Base-by-base conservation (phyloP, 2,888 invertebrate species). In the Gnatocerus cornutus region DNA sequence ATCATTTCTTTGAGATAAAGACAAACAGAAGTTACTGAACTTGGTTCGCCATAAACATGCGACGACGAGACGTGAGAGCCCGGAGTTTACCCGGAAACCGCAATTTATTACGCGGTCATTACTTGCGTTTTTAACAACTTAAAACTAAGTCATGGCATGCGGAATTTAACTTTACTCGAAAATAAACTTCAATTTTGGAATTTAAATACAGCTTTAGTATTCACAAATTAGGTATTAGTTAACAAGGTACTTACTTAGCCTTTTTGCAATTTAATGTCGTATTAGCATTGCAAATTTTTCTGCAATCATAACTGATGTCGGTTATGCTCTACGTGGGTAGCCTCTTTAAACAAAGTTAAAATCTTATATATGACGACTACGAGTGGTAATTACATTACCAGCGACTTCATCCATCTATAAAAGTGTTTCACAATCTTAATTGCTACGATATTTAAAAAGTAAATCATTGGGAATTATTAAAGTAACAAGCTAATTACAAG, bases 11-110 rank as follows among this genome's bases (percentile, higher is more conserved):
- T 8, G 8, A 59, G 46, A 59, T 59, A 46, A 30, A 16, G 33
- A 33, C 53, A 53, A 37, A 61, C 59, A 50, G 48, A 37, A 61
- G 50, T 48, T 48, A 50, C 48, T 50, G 48, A 50, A 50, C 48
- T 29, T 29, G 10, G 16, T 8, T n/a, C n/a, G 27, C 48, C 29
- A 50, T 50, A 50, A 50, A 50, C 48, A 50, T 50, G 48, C 27
- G 29, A 29, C 48, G 48, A 29, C 46, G 46, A n/a, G 21, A 46
- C 48, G 48, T 50, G 48, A 50, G 48, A 50, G 48, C 48, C 27
- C 48, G 29, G 48, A 50, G 48, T 50, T 46, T 50, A 50, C 48
- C 48, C 48, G 48, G 48, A 50, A 50, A 50, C 21, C 16, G 16
- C 29, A 29, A n/a, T 9, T 50, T 29, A 29, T 10, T 16, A 50